Percentiles rank a stretch among this genome's conserved stretches.
Conservation (phyloP, 1,140 invertebrate genomes). For the Micrasema minimum region DNA sequence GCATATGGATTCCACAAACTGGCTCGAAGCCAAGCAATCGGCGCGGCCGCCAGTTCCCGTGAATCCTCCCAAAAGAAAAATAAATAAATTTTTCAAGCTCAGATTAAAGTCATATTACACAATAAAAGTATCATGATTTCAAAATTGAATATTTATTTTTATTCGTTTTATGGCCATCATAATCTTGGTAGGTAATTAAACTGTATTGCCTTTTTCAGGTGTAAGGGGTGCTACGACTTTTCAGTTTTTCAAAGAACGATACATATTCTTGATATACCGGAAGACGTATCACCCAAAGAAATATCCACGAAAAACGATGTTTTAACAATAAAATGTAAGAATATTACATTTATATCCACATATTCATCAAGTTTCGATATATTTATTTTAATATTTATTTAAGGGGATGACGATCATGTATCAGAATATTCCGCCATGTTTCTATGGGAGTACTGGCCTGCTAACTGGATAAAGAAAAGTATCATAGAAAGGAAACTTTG, state of each 20-base stretch:
- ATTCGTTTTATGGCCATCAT: no score
- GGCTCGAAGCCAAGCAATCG: no score
- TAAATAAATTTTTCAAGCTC: no score
- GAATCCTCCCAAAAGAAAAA: no score
- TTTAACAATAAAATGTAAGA: slow-evolving; percentile 54
- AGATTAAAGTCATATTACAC: no score
- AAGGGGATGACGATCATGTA: slow-evolving; percentile 64
- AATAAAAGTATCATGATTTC: no score
- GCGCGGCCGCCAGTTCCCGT: no score
- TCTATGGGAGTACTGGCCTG: slow-evolving; percentile 58
- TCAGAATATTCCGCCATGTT: slow-evolving; percentile 61
- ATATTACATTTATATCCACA: no score
- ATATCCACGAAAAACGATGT: slow-evolving; percentile 37
- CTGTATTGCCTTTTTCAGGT: slow-evolving; percentile 56
- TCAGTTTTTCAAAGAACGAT: slow-evolving; percentile 60
- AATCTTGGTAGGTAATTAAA: no score
- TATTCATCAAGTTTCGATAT: not conserved
- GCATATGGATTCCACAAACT: no score
- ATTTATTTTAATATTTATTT: slow-evolving; percentile 30
- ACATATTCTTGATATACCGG: slow-evolving; percentile 62
- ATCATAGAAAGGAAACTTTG: slow-evolving; percentile 56
- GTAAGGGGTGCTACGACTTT: slow-evolving; percentile 61
- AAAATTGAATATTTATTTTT: no score
- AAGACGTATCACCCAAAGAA: slow-evolving; percentile 53
- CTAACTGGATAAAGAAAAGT: slow-evolving; percentile 56